Conservation (phyloP, 1,140 invertebrate genomes). For the Sarcophaga peregrina region DNA sequence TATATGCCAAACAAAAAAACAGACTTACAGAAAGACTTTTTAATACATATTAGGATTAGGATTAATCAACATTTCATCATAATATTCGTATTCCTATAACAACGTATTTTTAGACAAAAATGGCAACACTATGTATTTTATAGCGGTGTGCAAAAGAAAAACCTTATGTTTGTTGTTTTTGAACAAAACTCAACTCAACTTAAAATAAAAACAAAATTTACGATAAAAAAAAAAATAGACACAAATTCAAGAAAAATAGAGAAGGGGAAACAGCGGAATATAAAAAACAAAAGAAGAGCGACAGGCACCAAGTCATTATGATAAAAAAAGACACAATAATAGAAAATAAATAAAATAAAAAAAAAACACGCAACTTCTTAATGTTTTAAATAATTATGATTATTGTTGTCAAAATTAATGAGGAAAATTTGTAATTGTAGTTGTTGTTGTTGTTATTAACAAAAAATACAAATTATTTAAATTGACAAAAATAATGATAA, state of each 20-base stretch:
- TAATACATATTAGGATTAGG: no score
- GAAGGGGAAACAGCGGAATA: not conserved
- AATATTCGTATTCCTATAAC: no score
- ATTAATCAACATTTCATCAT: no score
- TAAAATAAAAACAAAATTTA: not conserved
- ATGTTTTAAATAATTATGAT: not conserved
- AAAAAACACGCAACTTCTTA: conserved; percentile 7
- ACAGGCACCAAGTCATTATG: not conserved
- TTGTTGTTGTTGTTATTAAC: conserved; percentile 1
- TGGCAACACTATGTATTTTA: no score
- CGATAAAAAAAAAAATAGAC: not conserved
- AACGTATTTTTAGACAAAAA: no score
- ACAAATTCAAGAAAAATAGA: not conserved
- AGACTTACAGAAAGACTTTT: no score
- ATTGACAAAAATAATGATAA: not conserved
- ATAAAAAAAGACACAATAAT: not conserved
- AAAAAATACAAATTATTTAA: conserved; percentile 1
- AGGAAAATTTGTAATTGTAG: conserved; percentile 9
- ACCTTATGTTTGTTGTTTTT: no score
- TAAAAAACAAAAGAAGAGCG: not conserved
- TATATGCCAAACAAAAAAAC: no score
- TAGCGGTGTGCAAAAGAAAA: no score
- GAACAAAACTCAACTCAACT: no score
- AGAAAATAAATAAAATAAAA: conserved; percentile 24
- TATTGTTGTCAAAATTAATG: not conserved